phyloP scores from a whole-genome alignment of 2,797 vertebrate species.

The Manis javanica region DNA sequence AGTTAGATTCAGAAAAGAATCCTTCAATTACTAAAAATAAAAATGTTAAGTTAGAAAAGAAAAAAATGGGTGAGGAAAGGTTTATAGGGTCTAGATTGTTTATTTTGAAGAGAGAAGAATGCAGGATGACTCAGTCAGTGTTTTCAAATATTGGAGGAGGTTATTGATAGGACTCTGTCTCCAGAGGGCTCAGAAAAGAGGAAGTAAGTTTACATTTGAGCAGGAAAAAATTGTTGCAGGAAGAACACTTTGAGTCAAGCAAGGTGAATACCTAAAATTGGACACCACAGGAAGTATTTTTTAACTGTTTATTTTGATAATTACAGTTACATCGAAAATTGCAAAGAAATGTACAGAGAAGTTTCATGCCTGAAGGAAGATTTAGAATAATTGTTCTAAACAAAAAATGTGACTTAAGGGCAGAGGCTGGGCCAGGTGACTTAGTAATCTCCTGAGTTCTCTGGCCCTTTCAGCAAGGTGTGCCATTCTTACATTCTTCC shows the following conservation, averaged over 20 bases:
- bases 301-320: slow-evolving; percentile 40
- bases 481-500: background rate
- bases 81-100: slow-evolving; percentile 27
- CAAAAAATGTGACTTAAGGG: background rate
- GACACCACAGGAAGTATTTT: background rate
- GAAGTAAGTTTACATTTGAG: slow-evolving; percentile 49
- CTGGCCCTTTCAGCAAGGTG: background rate
- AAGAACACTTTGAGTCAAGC: slow-evolving; percentile 31
- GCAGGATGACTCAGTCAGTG: background rate
- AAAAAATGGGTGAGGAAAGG: slow-evolving; percentile 16
- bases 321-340: slow-evolving; percentile 49
- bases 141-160: slow-evolving; percentile 37
- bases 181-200: slow-evolving; percentile 24
- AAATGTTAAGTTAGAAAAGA: slow-evolving; percentile 4
- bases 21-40: background rate
- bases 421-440: background rate
- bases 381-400: slow-evolving; percentile 32
- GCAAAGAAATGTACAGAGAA: background rate
- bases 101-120: slow-evolving; percentile 24
- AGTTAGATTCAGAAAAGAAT: background rate
- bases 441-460: background rate
- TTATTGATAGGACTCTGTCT: background rate
- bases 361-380: background rate
- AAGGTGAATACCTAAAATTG: slow-evolving; percentile 61
- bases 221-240: slow-evolving; percentile 15